These are phyloP conservation scores for Tachystola acroxantha DNA, from an alignment of 2,888 invertebrate species.

Conservation along the genomic window DNA sequence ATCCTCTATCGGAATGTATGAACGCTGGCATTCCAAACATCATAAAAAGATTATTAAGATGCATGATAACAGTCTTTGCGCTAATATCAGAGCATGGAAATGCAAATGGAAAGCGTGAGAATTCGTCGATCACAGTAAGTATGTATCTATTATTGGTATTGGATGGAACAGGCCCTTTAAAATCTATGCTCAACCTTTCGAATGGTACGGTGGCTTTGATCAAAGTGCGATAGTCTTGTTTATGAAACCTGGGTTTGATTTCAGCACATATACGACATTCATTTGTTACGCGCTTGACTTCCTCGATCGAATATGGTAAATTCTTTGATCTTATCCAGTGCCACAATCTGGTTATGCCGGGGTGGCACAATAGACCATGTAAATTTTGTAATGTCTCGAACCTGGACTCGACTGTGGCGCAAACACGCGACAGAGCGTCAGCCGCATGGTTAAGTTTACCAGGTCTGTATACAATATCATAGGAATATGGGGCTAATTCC, in stretches of 20 bases:
- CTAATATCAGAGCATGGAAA: slow-evolving; percentile 10
- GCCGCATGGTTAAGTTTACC: neutral
- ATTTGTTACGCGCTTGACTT: neutral
- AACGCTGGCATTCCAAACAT: slow-evolving; percentile 5
- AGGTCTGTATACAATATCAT: neutral
- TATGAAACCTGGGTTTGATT: neutral
- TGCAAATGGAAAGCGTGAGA: slow-evolving; percentile 12
- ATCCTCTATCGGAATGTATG: slow-evolving; percentile 11
- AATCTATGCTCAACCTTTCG: slow-evolving; percentile 12
- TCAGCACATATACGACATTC: neutral
- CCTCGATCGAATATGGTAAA: neutral
- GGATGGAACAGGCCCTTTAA: slow-evolving; percentile 17
- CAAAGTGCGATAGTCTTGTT: no score
- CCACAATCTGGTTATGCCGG: neutral
- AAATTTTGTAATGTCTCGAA: neutral
- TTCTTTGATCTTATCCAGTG: neutral
- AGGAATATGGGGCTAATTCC: neutral
- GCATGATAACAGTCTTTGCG: slow-evolving; percentile 7
- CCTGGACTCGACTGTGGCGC: no score
- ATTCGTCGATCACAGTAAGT: slow-evolving; percentile 14
- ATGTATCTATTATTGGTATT: slow-evolving; percentile 11
- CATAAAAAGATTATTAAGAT: slow-evolving; percentile 8
- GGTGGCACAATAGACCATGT: neutral
- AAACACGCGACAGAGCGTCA: neutral
- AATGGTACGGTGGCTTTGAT: neutral